Conservation (phyloP, 2,797 vertebrate genomes). For the Coccyzus lansbergi region DNA sequence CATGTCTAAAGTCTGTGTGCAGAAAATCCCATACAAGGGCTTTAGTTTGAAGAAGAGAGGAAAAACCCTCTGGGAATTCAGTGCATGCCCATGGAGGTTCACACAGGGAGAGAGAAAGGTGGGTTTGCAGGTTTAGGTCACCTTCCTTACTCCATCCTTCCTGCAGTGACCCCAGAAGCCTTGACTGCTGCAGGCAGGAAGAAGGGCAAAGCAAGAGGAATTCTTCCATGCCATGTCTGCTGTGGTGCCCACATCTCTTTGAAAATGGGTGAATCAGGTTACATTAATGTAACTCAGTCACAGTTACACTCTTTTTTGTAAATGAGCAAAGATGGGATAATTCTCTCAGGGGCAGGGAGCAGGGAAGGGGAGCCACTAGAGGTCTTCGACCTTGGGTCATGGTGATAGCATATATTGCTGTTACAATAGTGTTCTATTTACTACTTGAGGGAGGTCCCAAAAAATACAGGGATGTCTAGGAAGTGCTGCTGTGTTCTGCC, state of each 20-base stretch:
- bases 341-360: neutral
- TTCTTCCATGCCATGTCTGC: neutral
- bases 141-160: neutral
- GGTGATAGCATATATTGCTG: fast-evolving
- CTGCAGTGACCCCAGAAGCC: neutral
- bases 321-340: neutral
- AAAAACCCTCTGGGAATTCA: neutral
- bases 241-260: neutral
- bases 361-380: neutral
- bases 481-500: neutral
- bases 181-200: neutral
- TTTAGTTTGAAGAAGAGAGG: neutral
- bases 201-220: neutral
- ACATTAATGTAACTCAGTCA: neutral
- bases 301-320: neutral
- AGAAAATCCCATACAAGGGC: neutral
- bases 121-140: neutral
- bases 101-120: neutral
- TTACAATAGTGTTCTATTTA: neutral
- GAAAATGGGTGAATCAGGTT: neutral
- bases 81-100: neutral
- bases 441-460: neutral
- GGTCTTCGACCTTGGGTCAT: neutral
- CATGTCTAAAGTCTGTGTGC: neutral
- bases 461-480: neutral